Evolutionary conservation across 2,888 invertebrate genomes (phyloP), one percentile per base, ranked within the genome.

Genomic region (Drosophila merina): DNA sequence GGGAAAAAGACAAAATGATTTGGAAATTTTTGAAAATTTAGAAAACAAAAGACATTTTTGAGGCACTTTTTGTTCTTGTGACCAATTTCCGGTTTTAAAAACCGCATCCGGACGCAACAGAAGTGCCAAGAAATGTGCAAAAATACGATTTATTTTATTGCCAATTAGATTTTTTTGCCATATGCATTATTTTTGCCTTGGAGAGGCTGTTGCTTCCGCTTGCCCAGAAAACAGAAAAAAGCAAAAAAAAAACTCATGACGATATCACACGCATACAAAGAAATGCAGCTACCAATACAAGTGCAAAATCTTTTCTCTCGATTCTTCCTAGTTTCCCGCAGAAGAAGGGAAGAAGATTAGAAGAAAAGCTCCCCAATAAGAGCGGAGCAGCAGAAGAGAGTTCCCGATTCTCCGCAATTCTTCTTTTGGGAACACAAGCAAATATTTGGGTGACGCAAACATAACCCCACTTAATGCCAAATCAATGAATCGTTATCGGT

Each of bases 361-460:
- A 20, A 20, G 20, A 28, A 38, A 28, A 58, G n/a, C 45, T 20
- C 9, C 12, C 20, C 20, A n/a, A n/a, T 8, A 51, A 57, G 55
- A 55, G 42, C 45, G 56, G 26, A 52, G 51, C 36, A 14, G 33
- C 20, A 3, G 44, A 31, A 40, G 26, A 68, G 50, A 60, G 20
- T 62, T 57, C 54, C 45, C 6, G 40, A 40, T 6, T 6, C 40
- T 55, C n/a, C 8, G 31, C 25, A 7, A 60, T 51, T 38, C 30
- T 68, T 78, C 14, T 14, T 14, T 66, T 76, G 71, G 69, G 76
- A 50, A 42, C 72, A 66, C 64, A 82, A 64, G 63, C 70, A 72
- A 77, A 67, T 75, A 85, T 82, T 84, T 87, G 74, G 79, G 88
- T 82, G 88, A 87, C 85, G 88, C 82, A 81, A 82, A 82, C 82